phyloP scores from a whole-genome alignment of 2,113 vertebrate species.

The Mus musculus region DNA sequence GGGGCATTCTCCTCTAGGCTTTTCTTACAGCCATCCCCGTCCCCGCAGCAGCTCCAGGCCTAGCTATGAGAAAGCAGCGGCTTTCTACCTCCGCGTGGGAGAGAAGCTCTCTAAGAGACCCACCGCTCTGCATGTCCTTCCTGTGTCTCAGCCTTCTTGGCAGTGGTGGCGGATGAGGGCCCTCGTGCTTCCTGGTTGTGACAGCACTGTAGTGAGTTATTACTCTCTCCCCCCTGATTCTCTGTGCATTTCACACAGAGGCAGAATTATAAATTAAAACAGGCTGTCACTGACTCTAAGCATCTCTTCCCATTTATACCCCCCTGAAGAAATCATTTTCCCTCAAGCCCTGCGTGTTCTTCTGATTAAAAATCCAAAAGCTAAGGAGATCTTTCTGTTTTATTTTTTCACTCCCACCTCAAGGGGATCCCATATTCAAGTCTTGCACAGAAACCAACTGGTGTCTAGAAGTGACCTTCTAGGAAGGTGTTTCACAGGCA shows the following conservation, averaged over 20 bases:
- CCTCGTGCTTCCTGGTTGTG: constrained; percentile 69
- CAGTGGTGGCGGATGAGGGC: constrained; percentile 52
- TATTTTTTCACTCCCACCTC: constrained; percentile 76
- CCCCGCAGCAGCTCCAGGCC: neutral
- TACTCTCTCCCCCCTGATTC: constrained; percentile 71
- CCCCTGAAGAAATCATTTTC: constrained; percentile 80
- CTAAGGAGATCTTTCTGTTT: constrained; percentile 77
- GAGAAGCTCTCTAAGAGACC: neutral
- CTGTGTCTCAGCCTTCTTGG: constrained; percentile 46
- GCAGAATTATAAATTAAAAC: constrained; percentile 83
- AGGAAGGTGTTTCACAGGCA: neutral
- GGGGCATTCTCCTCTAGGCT: neutral
- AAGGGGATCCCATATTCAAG: constrained; percentile 75
- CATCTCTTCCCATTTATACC: constrained; percentile 79
- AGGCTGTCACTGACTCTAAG: constrained; percentile 79
- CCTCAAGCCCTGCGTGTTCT: constrained; percentile 57
- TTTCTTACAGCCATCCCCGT: neutral
- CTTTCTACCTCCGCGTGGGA: neutral
- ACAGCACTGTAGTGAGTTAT: constrained; percentile 79
- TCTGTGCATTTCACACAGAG: constrained; percentile 75
- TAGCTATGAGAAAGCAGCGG: neutral
- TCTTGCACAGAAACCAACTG: constrained; percentile 78
- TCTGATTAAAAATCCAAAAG: constrained; percentile 84
- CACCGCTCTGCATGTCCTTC: neutral
- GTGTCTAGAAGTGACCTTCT: constrained; percentile 70